A percentile compares a stretch with the other conserved stretches of the same genome.
phyloP scores from a whole-genome alignment of 2,113 vertebrate species.

The Lycaon pictus region DNA sequence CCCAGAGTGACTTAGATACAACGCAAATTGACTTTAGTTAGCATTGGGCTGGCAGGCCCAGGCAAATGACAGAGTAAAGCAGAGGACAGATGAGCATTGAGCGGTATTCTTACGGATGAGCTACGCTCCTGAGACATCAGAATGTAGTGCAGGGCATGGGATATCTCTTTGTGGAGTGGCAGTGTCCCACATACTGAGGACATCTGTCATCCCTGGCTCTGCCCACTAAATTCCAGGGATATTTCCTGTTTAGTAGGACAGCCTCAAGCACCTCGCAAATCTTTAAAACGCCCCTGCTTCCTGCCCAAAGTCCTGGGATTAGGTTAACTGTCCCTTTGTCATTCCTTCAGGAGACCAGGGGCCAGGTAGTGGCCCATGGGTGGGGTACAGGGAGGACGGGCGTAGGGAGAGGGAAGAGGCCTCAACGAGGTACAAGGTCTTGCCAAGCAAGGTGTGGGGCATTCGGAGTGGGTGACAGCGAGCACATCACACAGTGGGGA shows the following conservation, averaged over 20 bases:
- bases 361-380: background rate
- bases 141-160: background rate
- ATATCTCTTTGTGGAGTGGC: background rate
- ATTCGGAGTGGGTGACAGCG: fast-evolving
- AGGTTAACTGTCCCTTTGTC: background rate
- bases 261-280: background rate
- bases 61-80: no score
- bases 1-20: background rate
- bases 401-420: fast-evolving
- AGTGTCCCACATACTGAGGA: background rate
- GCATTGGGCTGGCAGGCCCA: background rate
- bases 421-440: background rate
- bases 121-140: background rate
- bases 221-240: background rate
- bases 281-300: background rate
- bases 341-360: background rate
- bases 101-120: no score
- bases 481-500: background rate
- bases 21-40: background rate
- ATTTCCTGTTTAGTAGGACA: background rate
- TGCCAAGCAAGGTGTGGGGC: background rate
- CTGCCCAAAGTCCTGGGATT: background rate
- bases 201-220: background rate
- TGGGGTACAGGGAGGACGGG: fast-evolving
- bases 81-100: fast-evolving